Evolutionary conservation across 2,888 invertebrate species (phyloP).

Genomic region (Xanthorhoe spadicearia): DNA sequence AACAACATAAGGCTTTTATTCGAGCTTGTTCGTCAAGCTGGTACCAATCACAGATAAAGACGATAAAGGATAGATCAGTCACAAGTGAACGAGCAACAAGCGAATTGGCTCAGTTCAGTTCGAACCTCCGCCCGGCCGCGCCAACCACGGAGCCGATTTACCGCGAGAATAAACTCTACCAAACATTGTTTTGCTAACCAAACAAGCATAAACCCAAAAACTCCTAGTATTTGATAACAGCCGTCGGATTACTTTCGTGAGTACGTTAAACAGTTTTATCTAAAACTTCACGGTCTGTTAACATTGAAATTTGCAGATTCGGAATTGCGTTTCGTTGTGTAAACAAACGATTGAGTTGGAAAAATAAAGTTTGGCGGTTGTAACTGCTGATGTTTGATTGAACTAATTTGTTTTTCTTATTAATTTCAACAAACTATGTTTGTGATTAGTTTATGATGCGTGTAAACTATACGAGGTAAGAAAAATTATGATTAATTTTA

Average conservation of each 20-base stretch:
- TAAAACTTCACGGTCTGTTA: conserved; percentile 55
- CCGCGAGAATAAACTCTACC: conserved; percentile 32
- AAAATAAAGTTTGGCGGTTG: conserved; percentile 35
- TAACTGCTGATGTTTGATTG: background rate
- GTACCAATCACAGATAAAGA: conserved; percentile 29
- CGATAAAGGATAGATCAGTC: conserved; percentile 38
- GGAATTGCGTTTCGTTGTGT: conserved; percentile 49
- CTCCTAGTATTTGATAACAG: conserved; percentile 51
- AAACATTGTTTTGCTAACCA: background rate
- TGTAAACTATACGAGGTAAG: background rate
- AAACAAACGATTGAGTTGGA: conserved; percentile 50
- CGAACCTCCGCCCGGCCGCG: conserved; percentile 34
- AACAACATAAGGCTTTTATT: conserved; percentile 42
- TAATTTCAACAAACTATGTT: background rate
- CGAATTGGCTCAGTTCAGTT: conserved; percentile 26
- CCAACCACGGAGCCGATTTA: conserved; percentile 19
- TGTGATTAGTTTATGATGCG: background rate
- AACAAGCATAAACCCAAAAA: conserved; percentile 27
- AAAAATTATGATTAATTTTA: background rate
- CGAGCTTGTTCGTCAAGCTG: conserved; percentile 38
- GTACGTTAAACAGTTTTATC: conserved; percentile 58
- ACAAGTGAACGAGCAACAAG: conserved; percentile 38
- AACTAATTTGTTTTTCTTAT: background rate
- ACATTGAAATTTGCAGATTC: conserved; percentile 57
- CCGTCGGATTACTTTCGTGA: conserved; percentile 53